Percentiles rank a stretch among this genome's conserved stretches.
Evolutionary conservation across 2,113 vertebrate genomes (phyloP).

Genomic region (Sakesphorus luctuosus): DNA sequence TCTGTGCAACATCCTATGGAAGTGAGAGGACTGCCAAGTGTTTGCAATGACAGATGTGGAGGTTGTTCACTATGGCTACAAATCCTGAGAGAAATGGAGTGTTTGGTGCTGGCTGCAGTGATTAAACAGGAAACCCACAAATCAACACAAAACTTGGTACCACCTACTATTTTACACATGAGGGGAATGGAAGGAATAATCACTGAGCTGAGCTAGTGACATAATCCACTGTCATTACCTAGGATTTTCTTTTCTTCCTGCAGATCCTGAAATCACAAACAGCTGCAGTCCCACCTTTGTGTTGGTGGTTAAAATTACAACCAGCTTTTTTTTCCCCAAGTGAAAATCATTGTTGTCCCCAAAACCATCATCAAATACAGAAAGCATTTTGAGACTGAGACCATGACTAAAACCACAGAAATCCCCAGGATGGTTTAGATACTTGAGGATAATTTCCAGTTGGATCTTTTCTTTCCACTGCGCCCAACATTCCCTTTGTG

Average conservation of each 20-base stretch:
- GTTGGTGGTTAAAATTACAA: not conserved
- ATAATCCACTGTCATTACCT: not conserved
- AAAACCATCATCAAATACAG: not conserved
- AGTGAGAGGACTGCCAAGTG: not conserved
- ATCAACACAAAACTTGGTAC: not conserved
- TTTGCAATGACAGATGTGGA: not conserved
- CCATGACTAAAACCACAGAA: not conserved
- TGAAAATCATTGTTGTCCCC: not conserved
- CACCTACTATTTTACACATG: not conserved
- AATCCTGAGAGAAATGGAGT: not conserved
- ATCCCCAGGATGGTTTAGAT: not conserved
- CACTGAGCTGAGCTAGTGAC: not conserved
- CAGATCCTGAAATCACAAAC: not conserved
- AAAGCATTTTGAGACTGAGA: not conserved
- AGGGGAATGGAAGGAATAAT: not conserved
- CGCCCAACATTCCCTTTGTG: not conserved
- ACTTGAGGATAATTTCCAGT: not conserved
- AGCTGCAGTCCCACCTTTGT: not conserved
- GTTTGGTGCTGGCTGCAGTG: not conserved
- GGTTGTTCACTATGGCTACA: not conserved
- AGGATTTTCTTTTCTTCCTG: not conserved
- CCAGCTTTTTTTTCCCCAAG: not conserved
- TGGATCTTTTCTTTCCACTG: not conserved
- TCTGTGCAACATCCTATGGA: not conserved
- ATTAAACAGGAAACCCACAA: not conserved